Evolutionary conservation across 2,888 invertebrate species (phyloP), one percentile per base, ranked within the genome.

Genomic region (Ophion costatus): DNA sequence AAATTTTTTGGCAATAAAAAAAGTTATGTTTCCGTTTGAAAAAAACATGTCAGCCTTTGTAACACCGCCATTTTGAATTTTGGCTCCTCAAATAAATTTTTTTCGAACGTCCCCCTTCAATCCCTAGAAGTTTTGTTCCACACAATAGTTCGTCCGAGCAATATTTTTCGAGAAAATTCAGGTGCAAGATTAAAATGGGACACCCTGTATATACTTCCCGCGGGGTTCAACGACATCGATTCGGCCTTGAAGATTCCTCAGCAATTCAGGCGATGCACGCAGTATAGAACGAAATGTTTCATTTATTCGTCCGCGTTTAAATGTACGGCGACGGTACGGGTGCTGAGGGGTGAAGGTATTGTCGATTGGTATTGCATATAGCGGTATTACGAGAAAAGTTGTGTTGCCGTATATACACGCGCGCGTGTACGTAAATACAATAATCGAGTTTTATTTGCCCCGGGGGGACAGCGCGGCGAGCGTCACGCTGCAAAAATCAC

Each of bases 371-470:
- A 45, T 45, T 59, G 17, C 45, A 66, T 20, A 57, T 76, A 80
- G 80, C 71, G 75, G 75, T 80, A 83, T 66, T 71, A 38, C 17
- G 33, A 33, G 71, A 63, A 42, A 80, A 22, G 61, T 70, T 78
- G 61, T 78, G 45, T 73, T 33, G 56, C n/a, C 56, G 33, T 24
- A 45, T 45, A 45, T 45, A 45, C 45, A 10, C 69, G 33, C 22
- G 74, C 67, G 73, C 84, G 80, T 74, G 77, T 80, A 45, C 64
- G 80, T 74, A 77, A 84, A 81, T 84, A 64, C 80, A 74, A 81
- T 81, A 84, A 77, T 84, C 80, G 73, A 42, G 77, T 70, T 79
- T 78, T 57, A 78, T 79, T 66, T 71, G 70, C 51, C 81, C 75
- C 70, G 33, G 24, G 57, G 73, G 66, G 56, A 33, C n/a, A 24